A percentile compares a stretch with the other conserved stretches of the same genome.
Conservation (phyloP, 2,888 invertebrate genomes). For the Ectobius pallidus region DNA sequence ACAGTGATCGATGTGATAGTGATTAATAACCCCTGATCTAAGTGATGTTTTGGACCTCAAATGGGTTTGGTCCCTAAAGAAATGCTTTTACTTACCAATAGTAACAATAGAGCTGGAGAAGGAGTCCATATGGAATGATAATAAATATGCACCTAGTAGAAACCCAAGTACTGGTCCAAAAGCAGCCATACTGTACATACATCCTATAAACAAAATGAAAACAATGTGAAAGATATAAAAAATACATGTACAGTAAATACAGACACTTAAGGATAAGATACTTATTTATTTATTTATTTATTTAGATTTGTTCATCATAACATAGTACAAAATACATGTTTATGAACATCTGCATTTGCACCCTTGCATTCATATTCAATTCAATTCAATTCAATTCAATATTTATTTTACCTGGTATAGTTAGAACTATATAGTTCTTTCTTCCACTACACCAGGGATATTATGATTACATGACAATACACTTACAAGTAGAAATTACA, state of each 20-base stretch:
- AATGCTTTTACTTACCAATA: slow-evolving; percentile 68
- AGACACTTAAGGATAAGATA: slow-evolving; percentile 6
- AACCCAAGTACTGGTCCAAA: slow-evolving; percentile 96
- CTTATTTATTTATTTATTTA: background rate
- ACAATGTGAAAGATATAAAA: slow-evolving; percentile 34
- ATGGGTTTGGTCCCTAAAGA: too few species aligned
- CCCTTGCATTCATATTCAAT: background rate
- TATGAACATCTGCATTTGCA: too few species aligned
- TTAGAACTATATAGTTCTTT: too few species aligned
- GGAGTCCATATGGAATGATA: slow-evolving; percentile 92
- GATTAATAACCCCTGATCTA: too few species aligned
- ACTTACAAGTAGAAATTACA: too few species aligned
- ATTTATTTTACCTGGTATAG: too few species aligned
- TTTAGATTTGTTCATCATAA: too few species aligned
- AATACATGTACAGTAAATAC: background rate
- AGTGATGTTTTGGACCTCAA: too few species aligned
- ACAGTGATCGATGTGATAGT: too few species aligned
- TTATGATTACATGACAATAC: too few species aligned
- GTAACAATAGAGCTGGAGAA: slow-evolving; percentile 75
- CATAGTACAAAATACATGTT: too few species aligned
- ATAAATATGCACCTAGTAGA: slow-evolving; percentile 86
- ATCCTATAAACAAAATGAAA: slow-evolving; percentile 64
- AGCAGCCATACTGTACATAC: slow-evolving; percentile 96
- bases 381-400: background rate
- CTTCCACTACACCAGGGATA: too few species aligned